Conservation (phyloP, 2,888 invertebrate genomes). For the Hemithea aestivaria region DNA sequence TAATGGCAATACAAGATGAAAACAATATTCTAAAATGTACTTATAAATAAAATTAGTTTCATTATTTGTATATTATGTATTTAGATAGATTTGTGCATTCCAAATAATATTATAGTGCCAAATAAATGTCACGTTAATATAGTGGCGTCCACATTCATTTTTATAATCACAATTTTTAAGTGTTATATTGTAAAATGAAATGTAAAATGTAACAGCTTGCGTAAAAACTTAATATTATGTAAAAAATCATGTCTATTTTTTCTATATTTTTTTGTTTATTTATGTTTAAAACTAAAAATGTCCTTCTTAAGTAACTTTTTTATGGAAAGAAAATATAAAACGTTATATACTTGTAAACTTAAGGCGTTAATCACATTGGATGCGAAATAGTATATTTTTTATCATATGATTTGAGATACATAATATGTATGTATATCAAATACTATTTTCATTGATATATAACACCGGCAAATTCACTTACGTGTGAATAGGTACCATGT, state of each 20-base stretch:
- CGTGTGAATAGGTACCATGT: too few species aligned
- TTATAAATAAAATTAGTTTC: constrained; percentile 39
- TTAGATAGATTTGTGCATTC: constrained; percentile 70
- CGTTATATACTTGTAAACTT: too few species aligned
- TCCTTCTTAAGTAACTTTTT: too few species aligned
- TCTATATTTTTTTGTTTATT: too few species aligned
- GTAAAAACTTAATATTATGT: too few species aligned
- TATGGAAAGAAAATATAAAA: too few species aligned
- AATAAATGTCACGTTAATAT: constrained; percentile 43
- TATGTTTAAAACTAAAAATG: too few species aligned
- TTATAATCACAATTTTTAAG: constrained; percentile 61
- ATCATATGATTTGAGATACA: constrained; percentile 7
- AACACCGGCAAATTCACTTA: too few species aligned
- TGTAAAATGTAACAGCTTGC: constrained; percentile 23
- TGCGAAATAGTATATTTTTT: constrained; percentile 39
- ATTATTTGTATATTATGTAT: constrained; percentile 38
- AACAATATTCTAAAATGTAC: constrained; percentile 47
- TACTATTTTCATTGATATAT: too few species aligned
- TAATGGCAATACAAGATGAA: constrained; percentile 37
- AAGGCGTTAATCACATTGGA: too few species aligned
- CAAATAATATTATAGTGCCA: constrained; percentile 75
- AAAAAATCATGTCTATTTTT: too few species aligned
- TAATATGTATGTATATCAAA: too few species aligned
- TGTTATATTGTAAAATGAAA: constrained; percentile 39
- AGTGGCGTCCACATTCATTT: constrained; percentile 42